Base-by-base conservation (phyloP, 2,113 vertebrate species). In the Sceloporus undulatus region DNA sequence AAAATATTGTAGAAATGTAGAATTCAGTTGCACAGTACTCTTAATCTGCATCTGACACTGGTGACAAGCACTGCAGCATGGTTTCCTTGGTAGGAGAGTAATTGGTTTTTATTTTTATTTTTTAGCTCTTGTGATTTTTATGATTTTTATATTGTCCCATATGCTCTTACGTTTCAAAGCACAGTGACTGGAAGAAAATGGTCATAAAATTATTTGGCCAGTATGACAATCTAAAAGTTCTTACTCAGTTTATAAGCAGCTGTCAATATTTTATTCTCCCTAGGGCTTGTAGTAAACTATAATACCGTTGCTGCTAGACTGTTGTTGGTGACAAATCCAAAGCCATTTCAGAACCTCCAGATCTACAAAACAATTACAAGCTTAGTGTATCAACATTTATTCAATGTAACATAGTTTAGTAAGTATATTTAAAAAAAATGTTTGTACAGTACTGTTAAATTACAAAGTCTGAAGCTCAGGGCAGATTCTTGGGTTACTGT, bases 171-270 rank as follows among this genome's bases (percentile, higher is more conserved):
- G 90, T 93, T 92, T 82, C 92, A 9, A 94, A 89, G 62, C 89
- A 92, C 88, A 87, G 87, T 93, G 7, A 85, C 92, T 91, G 88
- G 73, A 95, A 95, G 91, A 89, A 90, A 93, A 94, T 90, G 91
- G 92, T 92, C 92, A 89, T 86, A 89, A 94, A 91, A 78, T 74
- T 68, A 90, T 92, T 88, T 74, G 90, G 59, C 93, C 86, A 81
- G 85, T 62, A 77, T 34, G 34, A 91, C 48, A 92, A 23, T 89
- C 85, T 62, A 79, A 89, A 85, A 87, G 74, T 80, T 71, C 85
- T 95, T 93, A 92, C 88, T 84, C 77, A 18, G 59, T 2, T 34
- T 2, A 74, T 87, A 75, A 76, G 82, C 91, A 87, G 59, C 77
- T 84, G 81, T 48, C 73, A 48, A 91, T 75, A 85, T 54, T 91